Percentiles rank a stretch among this genome's conserved stretches.
These are phyloP conservation scores for Acromyrmex heyeri DNA, from an alignment of 1,140 invertebrate species.

Conservation along the genomic window DNA sequence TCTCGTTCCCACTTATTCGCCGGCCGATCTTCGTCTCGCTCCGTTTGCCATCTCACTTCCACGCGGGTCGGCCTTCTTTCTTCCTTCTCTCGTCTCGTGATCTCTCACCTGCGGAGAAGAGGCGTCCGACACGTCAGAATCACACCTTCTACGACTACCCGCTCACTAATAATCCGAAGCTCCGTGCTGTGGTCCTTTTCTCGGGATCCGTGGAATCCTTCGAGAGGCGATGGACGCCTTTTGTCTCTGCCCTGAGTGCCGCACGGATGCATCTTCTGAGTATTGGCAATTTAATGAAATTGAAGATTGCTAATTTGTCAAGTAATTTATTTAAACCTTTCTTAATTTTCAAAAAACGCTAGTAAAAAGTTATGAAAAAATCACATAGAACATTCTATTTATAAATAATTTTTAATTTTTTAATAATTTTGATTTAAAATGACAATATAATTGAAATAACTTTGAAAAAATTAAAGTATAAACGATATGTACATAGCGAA, in stretches of 20 bases:
- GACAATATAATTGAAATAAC: not conserved
- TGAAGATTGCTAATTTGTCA: slow-evolving; percentile 11
- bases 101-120: slow-evolving; percentile 82
- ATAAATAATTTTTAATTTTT: not conserved
- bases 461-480: not conserved
- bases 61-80: slow-evolving; percentile 19
- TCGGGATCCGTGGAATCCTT: slow-evolving; percentile 73
- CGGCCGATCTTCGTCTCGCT: slow-evolving; percentile 34
- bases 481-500: not conserved
- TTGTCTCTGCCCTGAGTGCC: slow-evolving; percentile 65
- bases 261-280: slow-evolving; percentile 26
- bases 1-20: slow-evolving; percentile 50
- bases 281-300: slow-evolving; percentile 41
- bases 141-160: slow-evolving; percentile 85
- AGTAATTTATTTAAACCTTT: not conserved
- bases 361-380: not conserved
- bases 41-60: slow-evolving; percentile 12
- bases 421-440: not conserved
- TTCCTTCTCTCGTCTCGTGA: slow-evolving; percentile 68
- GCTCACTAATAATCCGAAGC: slow-evolving; percentile 81
- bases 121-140: slow-evolving; percentile 85
- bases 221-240: slow-evolving; percentile 58
- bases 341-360: not conserved
- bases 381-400: not conserved
- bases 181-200: slow-evolving; percentile 71